Evolutionary conservation across 2,888 invertebrate genomes (phyloP).

Genomic region (Vanessa cardui): DNA sequence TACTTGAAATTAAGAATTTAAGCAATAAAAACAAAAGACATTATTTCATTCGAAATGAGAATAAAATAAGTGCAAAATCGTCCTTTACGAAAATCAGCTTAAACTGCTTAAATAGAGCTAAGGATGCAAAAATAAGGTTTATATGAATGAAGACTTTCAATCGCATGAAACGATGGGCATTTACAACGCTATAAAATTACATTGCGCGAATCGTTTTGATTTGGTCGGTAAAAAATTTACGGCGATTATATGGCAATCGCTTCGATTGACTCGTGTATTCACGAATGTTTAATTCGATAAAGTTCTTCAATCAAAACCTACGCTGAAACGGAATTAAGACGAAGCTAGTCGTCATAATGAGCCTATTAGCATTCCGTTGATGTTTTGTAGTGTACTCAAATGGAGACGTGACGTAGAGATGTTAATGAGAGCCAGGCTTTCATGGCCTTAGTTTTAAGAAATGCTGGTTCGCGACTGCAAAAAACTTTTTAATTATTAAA

Average conservation of each 20-base stretch:
- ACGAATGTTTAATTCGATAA: slow-evolving; percentile 3
- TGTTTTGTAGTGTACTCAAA: slow-evolving; percentile 48
- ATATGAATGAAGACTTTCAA: slow-evolving; percentile 44
- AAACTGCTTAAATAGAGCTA: slow-evolving; percentile 41
- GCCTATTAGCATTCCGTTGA: slow-evolving; percentile 42
- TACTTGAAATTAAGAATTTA: no score
- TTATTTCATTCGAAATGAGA: background rate
- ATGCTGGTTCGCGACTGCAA: slow-evolving; percentile 61
- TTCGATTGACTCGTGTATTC: slow-evolving; percentile 38
- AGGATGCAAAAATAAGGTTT: slow-evolving; percentile 45
- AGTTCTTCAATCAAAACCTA: background rate
- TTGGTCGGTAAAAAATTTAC: slow-evolving; percentile 61
- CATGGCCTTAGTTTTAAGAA: slow-evolving; percentile 57
- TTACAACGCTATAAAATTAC: slow-evolving; percentile 66
- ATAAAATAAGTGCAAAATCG: background rate
- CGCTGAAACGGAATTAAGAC: background rate
- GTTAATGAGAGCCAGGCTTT: slow-evolving; percentile 58
- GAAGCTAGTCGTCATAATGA: slow-evolving; percentile 21
- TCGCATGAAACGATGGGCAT: slow-evolving; percentile 54
- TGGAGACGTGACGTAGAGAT: slow-evolving; percentile 54
- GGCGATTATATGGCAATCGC: slow-evolving; percentile 56
- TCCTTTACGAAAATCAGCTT: slow-evolving; percentile 31
- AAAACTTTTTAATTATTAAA: slow-evolving; percentile 65
- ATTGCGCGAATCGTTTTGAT: slow-evolving; percentile 62
- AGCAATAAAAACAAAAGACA: background rate